phyloP scores from a whole-genome alignment of 2,797 vertebrate species.

The Oreonectes daqikongensis region DNA sequence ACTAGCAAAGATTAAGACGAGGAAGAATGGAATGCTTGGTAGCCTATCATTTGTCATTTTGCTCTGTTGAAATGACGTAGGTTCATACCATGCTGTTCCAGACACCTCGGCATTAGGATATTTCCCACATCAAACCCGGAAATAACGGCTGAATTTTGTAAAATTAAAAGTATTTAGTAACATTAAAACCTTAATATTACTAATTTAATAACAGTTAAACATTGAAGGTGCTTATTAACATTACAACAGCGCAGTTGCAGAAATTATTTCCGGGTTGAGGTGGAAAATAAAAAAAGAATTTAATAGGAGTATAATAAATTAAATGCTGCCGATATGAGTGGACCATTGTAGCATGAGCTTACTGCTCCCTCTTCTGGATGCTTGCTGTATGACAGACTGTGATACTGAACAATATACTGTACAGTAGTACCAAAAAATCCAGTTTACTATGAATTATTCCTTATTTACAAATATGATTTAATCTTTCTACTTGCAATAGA shows the following conservation, averaged over 20 bases:
- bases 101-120: no score
- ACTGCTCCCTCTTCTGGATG: constrained; percentile 25
- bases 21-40: not conserved
- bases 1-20: not conserved
- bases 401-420: not conserved
- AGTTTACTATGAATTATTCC: not conserved
- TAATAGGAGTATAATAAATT: no score
- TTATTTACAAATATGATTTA: not conserved
- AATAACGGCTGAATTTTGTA: no score
- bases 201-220: no score
- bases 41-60: not conserved
- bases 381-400: not conserved
- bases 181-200: no score
- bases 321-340: no score
- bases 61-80: not conserved
- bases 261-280: no score
- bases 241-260: no score
- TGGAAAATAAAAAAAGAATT: no score
- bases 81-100: no score
- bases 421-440: not conserved
- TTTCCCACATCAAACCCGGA: no score
- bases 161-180: no score
- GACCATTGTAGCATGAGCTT: not conserved
- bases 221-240: not conserved
- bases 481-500: not conserved